Base-by-base conservation (phyloP, 2,888 invertebrate genomes). In the Sesia apiformis region DNA sequence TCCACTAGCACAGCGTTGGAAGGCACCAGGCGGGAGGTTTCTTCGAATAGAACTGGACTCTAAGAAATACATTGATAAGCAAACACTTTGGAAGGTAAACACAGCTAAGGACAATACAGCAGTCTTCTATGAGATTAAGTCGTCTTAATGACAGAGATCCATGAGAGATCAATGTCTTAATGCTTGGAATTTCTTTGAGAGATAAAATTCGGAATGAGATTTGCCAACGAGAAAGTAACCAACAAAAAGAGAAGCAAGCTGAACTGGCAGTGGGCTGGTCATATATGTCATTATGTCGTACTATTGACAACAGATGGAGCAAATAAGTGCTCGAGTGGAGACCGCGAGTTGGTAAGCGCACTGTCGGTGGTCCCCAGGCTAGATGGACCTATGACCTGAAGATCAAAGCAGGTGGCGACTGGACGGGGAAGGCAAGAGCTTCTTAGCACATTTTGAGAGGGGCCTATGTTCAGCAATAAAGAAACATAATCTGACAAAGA, bases 1-100 rank as follows among this genome's bases (percentile, higher is more conserved):
- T 98, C 98, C 54, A 98, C 93, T 5, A 94, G 87, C 40, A 97
- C 91, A 0, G 97, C 96, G 68, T 95, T 93, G 6, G 91, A 84
- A 0, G 97, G 97, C 53, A 98, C 93, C 65, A 94, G 89, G 40
- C 83, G 84, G 3, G 94, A 88, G 0, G 95, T 95, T 77, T 97
- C 97, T 71, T 96, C 95, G 69, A 96, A 96, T 4, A 93, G 80
- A 4, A 95, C 95, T 0, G 94, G 91, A 56, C 84, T 93, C 74
- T 89, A n/a, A 39, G 39, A 40, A 50, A 50, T 8, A 50, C 38
- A 3, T 42, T 42, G 42, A 42, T 3, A 5, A 42, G 1, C 1
- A 6, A 6, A 42, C 42, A 42, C 5, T 42, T 1, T 42, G 5
- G 23, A 23, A 23, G 23, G 7, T 42, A 42, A 42, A 42, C 42